These are phyloP conservation scores for Melanitta fusca DNA, from an alignment of 2,797 vertebrate species.

Conservation along the genomic window DNA sequence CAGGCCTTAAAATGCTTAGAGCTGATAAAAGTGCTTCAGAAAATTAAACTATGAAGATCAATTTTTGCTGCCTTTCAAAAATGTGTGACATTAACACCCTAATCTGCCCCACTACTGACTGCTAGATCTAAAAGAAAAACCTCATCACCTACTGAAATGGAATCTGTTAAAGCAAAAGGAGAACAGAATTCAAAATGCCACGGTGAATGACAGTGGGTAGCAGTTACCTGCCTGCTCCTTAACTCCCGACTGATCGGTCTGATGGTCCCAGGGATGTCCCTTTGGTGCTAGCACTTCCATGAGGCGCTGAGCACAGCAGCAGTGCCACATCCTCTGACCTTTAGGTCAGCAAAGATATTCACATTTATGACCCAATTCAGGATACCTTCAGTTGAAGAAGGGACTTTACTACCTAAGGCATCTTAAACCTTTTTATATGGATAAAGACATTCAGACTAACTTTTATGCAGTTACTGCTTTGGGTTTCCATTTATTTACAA, in stretches of 20 bases:
- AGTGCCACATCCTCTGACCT: not conserved
- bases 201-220: not conserved
- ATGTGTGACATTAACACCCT: not conserved
- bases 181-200: not conserved
- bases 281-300: rapidly evolving
- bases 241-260: not conserved
- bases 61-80: not conserved
- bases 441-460: not conserved
- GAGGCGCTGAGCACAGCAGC: not conserved
- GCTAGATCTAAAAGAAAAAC: not conserved
- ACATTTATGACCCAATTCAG: not conserved
- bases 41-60: not conserved
- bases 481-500: not conserved
- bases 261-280: not conserved
- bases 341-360: rapidly evolving
- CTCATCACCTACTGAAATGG: not conserved
- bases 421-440: not conserved
- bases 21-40: not conserved
- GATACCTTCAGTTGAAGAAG: not conserved
- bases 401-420: not conserved
- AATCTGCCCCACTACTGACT: not conserved
- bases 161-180: not conserved
- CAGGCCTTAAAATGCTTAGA: not conserved
- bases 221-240: not conserved
- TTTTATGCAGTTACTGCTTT: not conserved